Base-by-base conservation (phyloP, 2,113 vertebrate genomes). In the Tetrao urogallus region DNA sequence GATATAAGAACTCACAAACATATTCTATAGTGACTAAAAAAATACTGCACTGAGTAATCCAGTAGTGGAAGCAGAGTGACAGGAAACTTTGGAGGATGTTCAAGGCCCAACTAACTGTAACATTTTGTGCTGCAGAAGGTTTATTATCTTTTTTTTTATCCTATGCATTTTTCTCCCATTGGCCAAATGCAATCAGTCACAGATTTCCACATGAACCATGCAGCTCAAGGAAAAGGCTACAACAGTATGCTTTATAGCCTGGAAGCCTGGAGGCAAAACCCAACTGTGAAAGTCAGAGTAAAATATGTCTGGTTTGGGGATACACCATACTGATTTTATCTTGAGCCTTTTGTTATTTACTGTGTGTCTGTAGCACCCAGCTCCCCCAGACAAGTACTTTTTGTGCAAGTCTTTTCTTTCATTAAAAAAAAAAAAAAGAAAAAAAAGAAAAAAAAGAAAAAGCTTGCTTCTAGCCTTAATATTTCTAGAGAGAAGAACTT, bases 91-190 rank as follows among this genome's bases (percentile, higher is more conserved):
- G 84, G 78, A 91, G 70, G 64, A 6, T 8, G 15, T 85, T 93
- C 84, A 93, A 85, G 93, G 43, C 58, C 45, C 34, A 78, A 48
- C 38, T 82, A 24, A 72, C 82, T 86, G 42, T 42, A 74, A 60
- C 73, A 80, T 8, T 28, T 75, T 57, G 63, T 77, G 66, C 77
- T 93, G 57, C 38, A 84, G 81, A 52, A 36, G 72, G 43, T 78
- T 93, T 90, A 52, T 89, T 92, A 70, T 25, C 57, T 40, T 95
- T 90, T 95, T 95, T 92, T 95, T 78, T 20, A 79, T 84, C 20
- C 6, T 2, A 18, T 75, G 32, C 11, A 16, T 91, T 95, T 95
- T 91, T 47, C 52, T 60, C 57, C 38, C 48, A 38, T 78, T n/a
- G 84, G 78, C 66, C 80, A 86, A 71, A 66, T 27, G 52, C 32